Evolutionary conservation across 1,140 invertebrate species (phyloP).

Genomic region (Drosophila prosaltans): DNA sequence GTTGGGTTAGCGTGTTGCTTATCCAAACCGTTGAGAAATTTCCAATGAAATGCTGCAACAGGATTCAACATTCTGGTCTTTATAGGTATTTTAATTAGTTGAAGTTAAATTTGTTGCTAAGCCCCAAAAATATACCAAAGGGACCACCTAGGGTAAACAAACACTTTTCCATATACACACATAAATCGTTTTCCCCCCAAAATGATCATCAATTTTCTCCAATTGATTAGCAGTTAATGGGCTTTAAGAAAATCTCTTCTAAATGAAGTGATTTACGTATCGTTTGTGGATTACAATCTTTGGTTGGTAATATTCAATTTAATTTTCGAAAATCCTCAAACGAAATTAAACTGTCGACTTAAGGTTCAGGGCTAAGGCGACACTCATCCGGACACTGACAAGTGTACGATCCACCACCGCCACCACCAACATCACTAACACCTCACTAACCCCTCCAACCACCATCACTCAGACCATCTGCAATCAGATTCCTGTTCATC

Average conservation of each 20-base stretch:
- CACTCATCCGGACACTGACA: conserved; percentile 77
- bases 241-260: conserved; percentile 54
- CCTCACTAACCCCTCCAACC: conserved; percentile 1
- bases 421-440: conserved; percentile 20
- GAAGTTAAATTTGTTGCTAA: conserved; percentile 21
- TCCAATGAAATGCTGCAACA: conserved; percentile 73
- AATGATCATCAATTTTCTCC: conserved; percentile 46
- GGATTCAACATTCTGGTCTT: conserved; percentile 66
- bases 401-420: conserved; percentile 52
- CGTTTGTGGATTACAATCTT: conserved; percentile 63
- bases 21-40: conserved; percentile 65
- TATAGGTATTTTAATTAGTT: conserved; percentile 80
- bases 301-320: conserved; percentile 51
- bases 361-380: conserved; percentile 53
- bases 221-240: conserved; percentile 76
- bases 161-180: conserved; percentile 28
- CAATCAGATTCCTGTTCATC: not conserved
- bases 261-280: conserved; percentile 73
- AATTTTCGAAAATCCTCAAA: conserved; percentile 53
- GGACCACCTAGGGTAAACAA: conserved; percentile 60
- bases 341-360: conserved; percentile 81
- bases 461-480: conserved; percentile 4
- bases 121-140: not conserved
- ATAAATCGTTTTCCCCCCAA: conserved; percentile 41
- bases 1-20: conserved; percentile 73